Percentiles rank a stretch among this genome's conserved stretches.
These are phyloP conservation scores for Prinia subflava DNA, from an alignment of 2,113 vertebrate genomes.

Conservation along the genomic window DNA sequence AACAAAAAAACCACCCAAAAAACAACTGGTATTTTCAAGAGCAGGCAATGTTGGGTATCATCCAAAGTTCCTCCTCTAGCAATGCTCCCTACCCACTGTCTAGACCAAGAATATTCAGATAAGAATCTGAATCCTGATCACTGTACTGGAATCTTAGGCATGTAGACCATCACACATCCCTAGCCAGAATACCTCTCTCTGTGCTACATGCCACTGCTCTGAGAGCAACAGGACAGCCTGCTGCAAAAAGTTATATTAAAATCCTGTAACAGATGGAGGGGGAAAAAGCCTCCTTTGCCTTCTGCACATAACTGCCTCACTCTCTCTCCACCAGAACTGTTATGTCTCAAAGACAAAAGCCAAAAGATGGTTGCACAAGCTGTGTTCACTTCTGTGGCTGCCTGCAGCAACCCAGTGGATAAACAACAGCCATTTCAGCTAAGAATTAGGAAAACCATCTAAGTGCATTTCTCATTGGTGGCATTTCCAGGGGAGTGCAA, in stretches of 20 bases:
- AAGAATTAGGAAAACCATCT: neutral
- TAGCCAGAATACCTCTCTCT: neutral
- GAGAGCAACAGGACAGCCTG: neutral
- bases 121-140: neutral
- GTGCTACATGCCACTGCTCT: neutral
- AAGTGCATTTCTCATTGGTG: neutral
- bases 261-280: neutral
- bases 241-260: constrained; percentile 8
- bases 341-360: neutral
- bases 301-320: neutral
- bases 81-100: constrained; percentile 1
- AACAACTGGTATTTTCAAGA: neutral
- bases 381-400: neutral
- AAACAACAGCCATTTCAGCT: neutral
- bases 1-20: neutral
- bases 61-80: neutral
- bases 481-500: neutral
- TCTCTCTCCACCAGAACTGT: neutral
- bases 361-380: constrained; percentile 9
- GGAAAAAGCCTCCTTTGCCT: neutral
- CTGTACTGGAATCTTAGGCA: neutral
- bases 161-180: neutral
- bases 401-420: neutral
- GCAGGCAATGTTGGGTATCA: neutral
- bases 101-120: neutral